Evolutionary conservation across 2,888 invertebrate species (phyloP), one percentile per base, ranked within the genome.

Genomic region (Acleris cristana): DNA sequence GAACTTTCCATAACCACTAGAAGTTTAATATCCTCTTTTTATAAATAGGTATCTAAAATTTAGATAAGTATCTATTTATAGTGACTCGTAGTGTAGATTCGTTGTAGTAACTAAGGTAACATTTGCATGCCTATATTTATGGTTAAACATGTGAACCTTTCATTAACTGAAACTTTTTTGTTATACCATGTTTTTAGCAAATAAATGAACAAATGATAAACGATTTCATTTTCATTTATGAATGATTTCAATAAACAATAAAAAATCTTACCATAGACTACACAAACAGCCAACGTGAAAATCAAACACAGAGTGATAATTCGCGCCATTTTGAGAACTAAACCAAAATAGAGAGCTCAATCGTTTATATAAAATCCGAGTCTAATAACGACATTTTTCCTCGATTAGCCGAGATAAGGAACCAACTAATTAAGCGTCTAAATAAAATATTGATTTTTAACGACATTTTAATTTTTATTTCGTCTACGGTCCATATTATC

Each of bases 251-350:
- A 7, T 45, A n/a, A 45, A 1, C 5, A 6, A n/a, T n/a, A 48
- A 48, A n/a, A 48, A 48, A 10, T 10, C 65, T 56, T 30, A 66
- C 65, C 61, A 61, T 61, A 66, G 61, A 61, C 56, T 54, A 66
- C 19, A 40, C 55, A 44, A 56, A 56, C 61, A 6, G 30, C 45
- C 44, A 56, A 21, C 30, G 61, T 26, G 14, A 61, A 45, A 55
- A 56, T 21, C 55, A 66, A 66, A n/a, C 55, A 66, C 60, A 66
- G 34, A 26, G 44, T 51, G 14, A 66, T 7, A 26, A 23, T 61
- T 26, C 60, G 61, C 65, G 65, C 65, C 65, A 66, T 66, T 45
- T 61, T 66, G 40, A 3, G 16, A 44, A 61, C 61, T 61, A 52
- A 56, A 30, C 21, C 4, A 18, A 6, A 26, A 56, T 16, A 8